Conservation (phyloP, 2,888 invertebrate genomes). For the Tridacna crocea region DNA sequence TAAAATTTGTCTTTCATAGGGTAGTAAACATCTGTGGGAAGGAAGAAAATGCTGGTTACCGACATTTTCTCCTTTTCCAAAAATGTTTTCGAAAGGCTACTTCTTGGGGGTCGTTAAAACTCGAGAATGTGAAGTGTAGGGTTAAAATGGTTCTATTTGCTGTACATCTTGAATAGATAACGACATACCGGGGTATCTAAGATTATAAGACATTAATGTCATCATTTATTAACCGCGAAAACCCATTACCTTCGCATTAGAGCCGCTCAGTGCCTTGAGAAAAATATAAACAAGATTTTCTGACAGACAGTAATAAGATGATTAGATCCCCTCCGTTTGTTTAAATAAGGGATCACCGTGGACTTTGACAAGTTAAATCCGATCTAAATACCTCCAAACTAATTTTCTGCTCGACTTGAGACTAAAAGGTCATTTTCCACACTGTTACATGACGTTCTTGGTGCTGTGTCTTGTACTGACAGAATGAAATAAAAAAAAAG, state of each 20-base stretch:
- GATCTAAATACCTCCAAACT: slow-evolving; percentile 23
- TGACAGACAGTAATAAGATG: not conserved
- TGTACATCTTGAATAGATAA: slow-evolving; percentile 11
- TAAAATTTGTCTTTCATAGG: no score
- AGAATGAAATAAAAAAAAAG: no score
- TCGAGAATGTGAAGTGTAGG: no score
- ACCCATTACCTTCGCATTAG: slow-evolving; percentile 26
- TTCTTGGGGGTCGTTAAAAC: no score
- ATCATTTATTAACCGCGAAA: slow-evolving; percentile 27
- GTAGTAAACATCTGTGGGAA: no score
- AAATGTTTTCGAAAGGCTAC: no score
- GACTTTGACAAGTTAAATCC: slow-evolving; percentile 21
- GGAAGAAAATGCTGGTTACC: no score
- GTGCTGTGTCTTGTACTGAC: no score
- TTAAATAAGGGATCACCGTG: slow-evolving; percentile 42
- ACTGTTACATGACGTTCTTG: not conserved
- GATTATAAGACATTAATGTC: slow-evolving; percentile 24
- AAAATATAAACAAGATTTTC: slow-evolving; percentile 9
- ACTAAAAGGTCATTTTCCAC: not conserved
- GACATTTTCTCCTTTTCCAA: no score
- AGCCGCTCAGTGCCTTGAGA: slow-evolving; percentile 3
- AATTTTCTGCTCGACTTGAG: not conserved
- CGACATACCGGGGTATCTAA: slow-evolving; percentile 15
- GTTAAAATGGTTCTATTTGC: slow-evolving; percentile 6
- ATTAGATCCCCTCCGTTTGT: slow-evolving; percentile 42